Conservation (phyloP, 2,888 invertebrate genomes). For the Ethmia dodecea region DNA sequence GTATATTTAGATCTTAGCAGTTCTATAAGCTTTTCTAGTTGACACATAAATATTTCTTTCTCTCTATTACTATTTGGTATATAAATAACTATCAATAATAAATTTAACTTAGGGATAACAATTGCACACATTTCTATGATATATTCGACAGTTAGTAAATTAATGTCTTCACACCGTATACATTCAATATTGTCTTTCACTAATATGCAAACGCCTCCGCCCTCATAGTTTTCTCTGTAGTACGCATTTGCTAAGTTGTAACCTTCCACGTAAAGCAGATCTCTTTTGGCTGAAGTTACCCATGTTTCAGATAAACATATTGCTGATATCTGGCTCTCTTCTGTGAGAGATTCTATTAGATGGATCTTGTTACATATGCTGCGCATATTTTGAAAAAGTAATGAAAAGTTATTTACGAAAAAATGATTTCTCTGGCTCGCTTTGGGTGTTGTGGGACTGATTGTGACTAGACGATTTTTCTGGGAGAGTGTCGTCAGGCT, state of each 20-base stretch:
- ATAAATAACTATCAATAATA: neutral
- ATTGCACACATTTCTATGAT: neutral
- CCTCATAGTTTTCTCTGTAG: neutral
- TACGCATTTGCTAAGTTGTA: neutral
- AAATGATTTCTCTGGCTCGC: no score
- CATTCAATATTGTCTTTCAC: neutral
- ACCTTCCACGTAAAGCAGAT: neutral
- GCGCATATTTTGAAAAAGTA: neutral
- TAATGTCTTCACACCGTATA: neutral
- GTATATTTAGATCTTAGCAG: neutral
- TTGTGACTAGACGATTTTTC: no score
- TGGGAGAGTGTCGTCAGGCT: no score
- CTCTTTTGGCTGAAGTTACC: neutral
- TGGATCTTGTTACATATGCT: neutral
- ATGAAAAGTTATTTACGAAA: neutral
- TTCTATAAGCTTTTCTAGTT: neutral
- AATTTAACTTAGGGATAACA: neutral
- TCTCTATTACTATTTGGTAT: neutral
- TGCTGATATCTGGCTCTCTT: neutral
- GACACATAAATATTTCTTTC: neutral
- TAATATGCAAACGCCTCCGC: neutral
- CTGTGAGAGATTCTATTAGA: neutral
- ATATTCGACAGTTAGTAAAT: neutral
- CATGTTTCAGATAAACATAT: neutral
- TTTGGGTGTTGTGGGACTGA: no score